Evolutionary conservation across 1,140 invertebrate genomes (phyloP), one percentile per base, ranked within the genome.

Genomic region (Trichonephila clavata): DNA sequence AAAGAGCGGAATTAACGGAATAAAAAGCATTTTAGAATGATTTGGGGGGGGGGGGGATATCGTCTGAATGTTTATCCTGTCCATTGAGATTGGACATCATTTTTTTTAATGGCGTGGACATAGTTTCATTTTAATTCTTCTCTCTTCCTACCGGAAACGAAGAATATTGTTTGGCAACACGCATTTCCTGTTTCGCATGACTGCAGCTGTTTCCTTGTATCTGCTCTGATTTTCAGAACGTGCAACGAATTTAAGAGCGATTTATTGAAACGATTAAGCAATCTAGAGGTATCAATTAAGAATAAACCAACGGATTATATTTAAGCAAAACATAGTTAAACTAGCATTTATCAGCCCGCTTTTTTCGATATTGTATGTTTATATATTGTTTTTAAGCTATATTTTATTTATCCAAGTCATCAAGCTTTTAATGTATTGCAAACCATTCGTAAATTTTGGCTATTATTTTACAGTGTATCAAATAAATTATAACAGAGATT

Each of bases 51-150:
- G 32, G 32, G 32, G 7, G 39, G 39, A 77, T 39, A 63, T 39
- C 13, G 13, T 2, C 21, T 84, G 50, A 84, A 84, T 84, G 81
- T 84, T 84, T 84, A 57, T 84, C 81, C 81, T 84, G 81, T 32
- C 81, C 71, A 77, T 59, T 84, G 43, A 84, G 24, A 84, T 59
- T 16, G n/a, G 81, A 50, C 81, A 84, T 84, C 43, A 84, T 84
- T 84, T 84, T 63, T 63, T 84, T 84, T 59, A 84, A 84, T 84
- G 81, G 81, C 50, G 50, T 57, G 81, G 81, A 84, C 81, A 84
- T 84, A 84, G 81, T 84, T 84, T 84, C 57, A 84, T 21, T 84
- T 84, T 84, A 84, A 57, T 84, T 84, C 81, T 57, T 84, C 81
- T 59, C 57, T 21, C 57, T 84, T 84, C 81, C 81, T 50, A 39